A percentile compares a stretch with the other conserved stretches of the same genome.
These are phyloP conservation scores for Sitta europaea DNA, from an alignment of 2,113 vertebrate species.

Conservation along the genomic window DNA sequence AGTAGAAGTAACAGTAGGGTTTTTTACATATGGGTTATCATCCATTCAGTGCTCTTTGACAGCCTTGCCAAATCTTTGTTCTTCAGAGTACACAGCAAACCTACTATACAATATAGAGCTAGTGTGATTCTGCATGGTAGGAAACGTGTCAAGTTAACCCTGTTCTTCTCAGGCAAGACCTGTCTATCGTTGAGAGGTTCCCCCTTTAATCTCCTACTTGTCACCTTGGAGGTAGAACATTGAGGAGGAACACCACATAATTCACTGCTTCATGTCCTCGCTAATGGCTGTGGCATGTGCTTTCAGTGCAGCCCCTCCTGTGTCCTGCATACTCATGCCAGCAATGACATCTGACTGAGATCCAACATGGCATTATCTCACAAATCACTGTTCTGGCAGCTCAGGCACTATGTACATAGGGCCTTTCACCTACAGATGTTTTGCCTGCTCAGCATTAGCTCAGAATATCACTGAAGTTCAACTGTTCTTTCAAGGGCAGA, in stretches of 20 bases:
- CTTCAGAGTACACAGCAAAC: background rate
- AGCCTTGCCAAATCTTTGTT: background rate
- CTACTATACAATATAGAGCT: background rate
- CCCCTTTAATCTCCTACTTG: background rate
- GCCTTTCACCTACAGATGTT: background rate
- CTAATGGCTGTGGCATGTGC: background rate
- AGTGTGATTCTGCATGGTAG: background rate
- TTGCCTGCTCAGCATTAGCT: background rate
- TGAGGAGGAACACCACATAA: background rate
- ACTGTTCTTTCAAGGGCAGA: background rate
- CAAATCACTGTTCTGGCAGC: background rate
- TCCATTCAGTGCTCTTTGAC: background rate
- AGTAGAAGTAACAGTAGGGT: background rate
- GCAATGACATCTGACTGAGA: background rate
- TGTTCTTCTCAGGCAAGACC: background rate
- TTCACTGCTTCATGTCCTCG: background rate
- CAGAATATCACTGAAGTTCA: background rate
- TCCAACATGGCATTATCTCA: background rate
- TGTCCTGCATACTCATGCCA: rapidly evolving
- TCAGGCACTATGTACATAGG: background rate
- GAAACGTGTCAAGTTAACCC: background rate
- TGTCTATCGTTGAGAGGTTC: background rate
- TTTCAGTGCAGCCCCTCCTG: background rate
- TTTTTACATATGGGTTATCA: background rate
- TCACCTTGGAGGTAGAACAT: background rate